A percentile compares a stretch with the other conserved stretches of the same genome.
phyloP scores from a whole-genome alignment of 64 coral and sea anemone species.

The Cladopsammia gracilis region DNA sequence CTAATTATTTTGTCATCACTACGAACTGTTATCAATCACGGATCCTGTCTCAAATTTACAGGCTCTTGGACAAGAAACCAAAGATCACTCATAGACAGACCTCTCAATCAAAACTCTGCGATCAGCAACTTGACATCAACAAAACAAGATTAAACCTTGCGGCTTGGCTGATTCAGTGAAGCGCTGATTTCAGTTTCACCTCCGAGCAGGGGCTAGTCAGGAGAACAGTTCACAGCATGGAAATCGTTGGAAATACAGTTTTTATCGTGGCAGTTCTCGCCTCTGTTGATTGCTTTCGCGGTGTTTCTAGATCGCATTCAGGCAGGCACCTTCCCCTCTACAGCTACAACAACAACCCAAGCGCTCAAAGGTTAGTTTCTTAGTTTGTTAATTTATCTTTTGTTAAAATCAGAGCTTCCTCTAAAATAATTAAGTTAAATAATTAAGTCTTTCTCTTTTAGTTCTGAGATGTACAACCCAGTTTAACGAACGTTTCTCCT shows the following conservation, averaged over 20 bases:
- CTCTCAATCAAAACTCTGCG: not conserved
- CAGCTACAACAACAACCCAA: not conserved
- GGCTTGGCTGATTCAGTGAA: not conserved
- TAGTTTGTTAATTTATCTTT: not conserved
- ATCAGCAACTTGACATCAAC: not conserved
- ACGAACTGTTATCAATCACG: not conserved
- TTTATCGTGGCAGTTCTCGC: not conserved
- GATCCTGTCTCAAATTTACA: constrained; percentile 41
- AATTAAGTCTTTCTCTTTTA: too few species aligned
- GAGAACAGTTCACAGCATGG: not conserved
- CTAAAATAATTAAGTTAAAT: too few species aligned
- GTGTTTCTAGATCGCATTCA: constrained; percentile 9
- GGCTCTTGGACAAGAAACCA: not conserved
- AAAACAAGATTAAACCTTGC: not conserved
- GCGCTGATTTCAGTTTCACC: not conserved
- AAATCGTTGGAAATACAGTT: not conserved
- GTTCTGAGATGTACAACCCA: too few species aligned
- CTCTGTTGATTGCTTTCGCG: not conserved
- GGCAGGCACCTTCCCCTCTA: constrained; percentile 13
- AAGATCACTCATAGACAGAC: not conserved
- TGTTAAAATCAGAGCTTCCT: too few species aligned
- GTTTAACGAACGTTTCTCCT: too few species aligned
- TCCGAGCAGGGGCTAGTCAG: too few species aligned
- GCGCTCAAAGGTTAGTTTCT: constrained; percentile 3
- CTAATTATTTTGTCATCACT: constrained; percentile 42